Percentiles rank a stretch among this genome's conserved stretches.
Conservation (phyloP, 2,888 invertebrate genomes). For the Lasioglossum pauxillum region DNA sequence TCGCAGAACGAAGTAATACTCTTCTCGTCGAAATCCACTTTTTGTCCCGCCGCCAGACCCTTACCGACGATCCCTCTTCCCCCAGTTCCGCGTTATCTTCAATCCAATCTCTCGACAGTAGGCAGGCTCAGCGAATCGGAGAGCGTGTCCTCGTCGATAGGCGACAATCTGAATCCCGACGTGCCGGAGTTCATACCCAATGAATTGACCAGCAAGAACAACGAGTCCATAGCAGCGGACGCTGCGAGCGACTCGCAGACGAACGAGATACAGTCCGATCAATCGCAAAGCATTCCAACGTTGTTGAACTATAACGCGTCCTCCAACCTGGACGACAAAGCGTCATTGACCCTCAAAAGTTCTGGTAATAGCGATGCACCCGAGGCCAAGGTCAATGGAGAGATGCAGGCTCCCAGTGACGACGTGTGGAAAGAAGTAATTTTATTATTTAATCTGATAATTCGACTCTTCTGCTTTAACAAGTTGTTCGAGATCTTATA, state of each 20-base stretch:
- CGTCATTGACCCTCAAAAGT: constrained; percentile 12
- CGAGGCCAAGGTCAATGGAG: constrained; percentile 72
- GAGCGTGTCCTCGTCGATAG: constrained; percentile 75
- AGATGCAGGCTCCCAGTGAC: constrained; percentile 74
- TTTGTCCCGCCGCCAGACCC: constrained; percentile 87
- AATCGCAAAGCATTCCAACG: constrained; percentile 61
- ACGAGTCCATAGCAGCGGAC: constrained; percentile 41
- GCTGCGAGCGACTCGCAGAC: constrained; percentile 64
- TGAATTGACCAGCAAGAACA: constrained; percentile 57
- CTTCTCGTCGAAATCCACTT: constrained; percentile 75
- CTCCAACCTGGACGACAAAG: constrained; percentile 22
- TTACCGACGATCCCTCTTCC: constrained; percentile 90
- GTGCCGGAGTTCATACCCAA: constrained; percentile 94
- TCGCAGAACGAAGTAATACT: constrained; percentile 67
- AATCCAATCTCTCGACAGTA: constrained; percentile 76
- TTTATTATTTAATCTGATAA: background rate
- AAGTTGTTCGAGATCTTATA: constrained; percentile 23
- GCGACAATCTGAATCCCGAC: constrained; percentile 91
- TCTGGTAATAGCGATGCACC: constrained; percentile 28
- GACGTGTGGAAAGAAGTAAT: constrained; percentile 87
- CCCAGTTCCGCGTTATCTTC: constrained; percentile 88
- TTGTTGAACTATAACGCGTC: constrained; percentile 37
- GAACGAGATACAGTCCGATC: constrained; percentile 72
- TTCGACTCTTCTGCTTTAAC: constrained; percentile 24
- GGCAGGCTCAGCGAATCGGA: constrained; percentile 76